Percentiles rank a stretch among this genome's conserved stretches.
These are phyloP conservation scores for Synchiropus splendidus DNA, from an alignment of 2,113 vertebrate species.

Conservation along the genomic window DNA sequence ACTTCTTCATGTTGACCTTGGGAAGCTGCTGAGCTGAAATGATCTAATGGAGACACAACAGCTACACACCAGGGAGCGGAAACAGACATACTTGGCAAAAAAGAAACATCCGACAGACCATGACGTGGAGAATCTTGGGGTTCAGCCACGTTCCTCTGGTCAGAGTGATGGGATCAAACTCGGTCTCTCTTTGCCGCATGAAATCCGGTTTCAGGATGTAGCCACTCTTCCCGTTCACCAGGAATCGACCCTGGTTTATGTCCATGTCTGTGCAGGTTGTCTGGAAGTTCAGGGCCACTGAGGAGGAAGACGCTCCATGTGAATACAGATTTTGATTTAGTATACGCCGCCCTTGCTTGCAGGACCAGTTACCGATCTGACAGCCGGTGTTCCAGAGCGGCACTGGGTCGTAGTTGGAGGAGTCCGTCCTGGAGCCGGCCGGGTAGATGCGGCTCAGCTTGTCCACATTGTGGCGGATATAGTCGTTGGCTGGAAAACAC, in stretches of 20 bases:
- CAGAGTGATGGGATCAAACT: conserved; percentile 79
- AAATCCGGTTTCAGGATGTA: conserved; percentile 88
- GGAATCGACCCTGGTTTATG: conserved; percentile 84
- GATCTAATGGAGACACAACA: conserved; percentile 59
- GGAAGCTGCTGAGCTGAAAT: conserved; percentile 94
- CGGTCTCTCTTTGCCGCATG: conserved; percentile 69
- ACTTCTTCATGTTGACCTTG: conserved; percentile 78
- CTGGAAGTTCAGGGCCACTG: conserved; percentile 96
- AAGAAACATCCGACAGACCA: conserved; percentile 58
- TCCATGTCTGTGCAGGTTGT: conserved; percentile 80
- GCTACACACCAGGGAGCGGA: neutral
- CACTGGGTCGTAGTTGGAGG: conserved; percentile 86
- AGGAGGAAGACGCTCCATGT: neutral
- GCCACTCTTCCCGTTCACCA: conserved; percentile 81
- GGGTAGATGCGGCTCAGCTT: conserved; percentile 90
- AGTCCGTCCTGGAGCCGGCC: conserved; percentile 78
- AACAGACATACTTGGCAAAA: fast-evolving
- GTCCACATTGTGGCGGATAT: conserved; percentile 73
- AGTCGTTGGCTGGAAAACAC: conserved; percentile 65
- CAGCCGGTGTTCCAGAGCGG: conserved; percentile 88
- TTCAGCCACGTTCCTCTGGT: conserved; percentile 78
- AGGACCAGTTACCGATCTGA: conserved; percentile 93
- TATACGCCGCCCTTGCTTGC: too few species aligned
- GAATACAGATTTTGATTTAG: too few species aligned
- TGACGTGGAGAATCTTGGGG: conserved; percentile 74